Base-by-base conservation (phyloP, 2,888 invertebrate genomes). In the Sinelater perroti region DNA sequence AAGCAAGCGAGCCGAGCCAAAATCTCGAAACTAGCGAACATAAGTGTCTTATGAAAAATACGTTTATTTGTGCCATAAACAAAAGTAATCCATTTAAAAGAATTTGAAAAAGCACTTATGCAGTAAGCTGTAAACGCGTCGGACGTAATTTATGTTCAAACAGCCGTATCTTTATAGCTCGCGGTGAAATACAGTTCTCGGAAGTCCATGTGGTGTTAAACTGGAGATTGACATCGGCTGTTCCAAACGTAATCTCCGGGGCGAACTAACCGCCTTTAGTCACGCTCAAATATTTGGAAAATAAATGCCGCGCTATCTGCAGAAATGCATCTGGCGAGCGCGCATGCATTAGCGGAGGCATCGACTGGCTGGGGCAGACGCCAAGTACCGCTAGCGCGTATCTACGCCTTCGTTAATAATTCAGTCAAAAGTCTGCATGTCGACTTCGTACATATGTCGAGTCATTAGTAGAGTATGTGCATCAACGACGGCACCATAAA, bases 141-240 rank as follows among this genome's bases (percentile, higher is more conserved):
- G 67, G 64, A 66, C 62, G 70, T 74, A 73, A 75, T 76, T 76
- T 76, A 76, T 73, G 72, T 71, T 70, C 65, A 70, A 70, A 72
- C 72, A 72, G 72, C 74, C 73, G 74, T 74, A 72, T 72, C 72
- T 75, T 75, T 75, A 75, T 70, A 71, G 72, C 68, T 67, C 59
- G 66, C 62, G 65, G 69, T 74, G 72, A 75, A 72, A 70, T 72
- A 74, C 72, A 66, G 68, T 75, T 75, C 74, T 72, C 68, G 73
- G 75, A 75, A 75, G 72, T 74, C 72, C 73, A 73, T 72, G 71
- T 74, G 74, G 74, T 75, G 74, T 75, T 73, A 72, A 72, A 73
- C 65, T 66, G 64, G 66, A 73, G 72, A 74, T 74, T 73, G 73
- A 74, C 74, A 72, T 74, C 72, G 70, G 72, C 68, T 67, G 67